These are phyloP conservation scores for Potamilus streckersoni DNA, from an alignment of 1,140 invertebrate species.

Conservation along the genomic window DNA sequence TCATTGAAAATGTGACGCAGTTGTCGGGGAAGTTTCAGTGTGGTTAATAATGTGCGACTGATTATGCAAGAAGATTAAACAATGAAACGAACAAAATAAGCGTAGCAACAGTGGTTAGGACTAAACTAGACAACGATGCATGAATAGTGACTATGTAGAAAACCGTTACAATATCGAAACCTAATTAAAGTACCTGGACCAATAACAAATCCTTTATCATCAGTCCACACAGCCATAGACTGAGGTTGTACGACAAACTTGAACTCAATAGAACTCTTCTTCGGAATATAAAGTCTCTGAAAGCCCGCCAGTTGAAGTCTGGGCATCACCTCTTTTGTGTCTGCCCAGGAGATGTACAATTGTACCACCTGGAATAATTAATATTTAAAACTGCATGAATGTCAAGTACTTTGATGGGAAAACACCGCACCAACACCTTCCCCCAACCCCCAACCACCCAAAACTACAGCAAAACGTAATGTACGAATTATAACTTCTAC, in stretches of 20 bases:
- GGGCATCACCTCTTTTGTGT: conserved; percentile 50
- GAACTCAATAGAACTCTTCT: conserved; percentile 14
- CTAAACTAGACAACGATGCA: no score
- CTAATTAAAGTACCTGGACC: conserved; percentile 44
- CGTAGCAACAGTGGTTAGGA: no score
- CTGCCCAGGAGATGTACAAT: conserved; percentile 58
- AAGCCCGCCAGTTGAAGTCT: conserved; percentile 59
- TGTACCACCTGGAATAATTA: conserved; percentile 54
- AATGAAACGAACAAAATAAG: no score
- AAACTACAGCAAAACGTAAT: no score
- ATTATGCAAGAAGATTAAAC: no score
- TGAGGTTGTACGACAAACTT: conserved; percentile 38
- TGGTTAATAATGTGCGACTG: no score
- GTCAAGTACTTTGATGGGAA: neutral
- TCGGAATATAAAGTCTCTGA: conserved; percentile 34
- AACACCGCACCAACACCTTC: no score
- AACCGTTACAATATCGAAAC: neutral
- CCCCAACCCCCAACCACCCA: no score
- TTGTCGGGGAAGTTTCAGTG: no score
- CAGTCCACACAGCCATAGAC: conserved; percentile 58
- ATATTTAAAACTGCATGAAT: neutral
- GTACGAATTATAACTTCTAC: neutral
- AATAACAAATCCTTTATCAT: conserved; percentile 49
- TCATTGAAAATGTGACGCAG: no score
- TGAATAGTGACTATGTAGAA: neutral